Conservation (phyloP, 2,797 vertebrate species). For the Prionace glauca region DNA sequence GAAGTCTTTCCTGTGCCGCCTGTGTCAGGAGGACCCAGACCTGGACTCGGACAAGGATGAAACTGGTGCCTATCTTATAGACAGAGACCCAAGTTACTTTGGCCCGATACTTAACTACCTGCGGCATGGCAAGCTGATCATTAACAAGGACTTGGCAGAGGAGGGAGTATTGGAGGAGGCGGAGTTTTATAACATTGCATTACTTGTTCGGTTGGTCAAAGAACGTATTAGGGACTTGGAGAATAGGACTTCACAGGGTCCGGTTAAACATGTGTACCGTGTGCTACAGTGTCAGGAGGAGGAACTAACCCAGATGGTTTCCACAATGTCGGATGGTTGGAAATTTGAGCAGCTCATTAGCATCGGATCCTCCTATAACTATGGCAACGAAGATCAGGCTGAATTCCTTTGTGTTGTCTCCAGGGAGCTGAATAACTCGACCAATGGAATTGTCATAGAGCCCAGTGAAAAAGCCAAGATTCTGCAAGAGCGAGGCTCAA, state of each 20-base stretch:
- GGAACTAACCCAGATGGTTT: no score
- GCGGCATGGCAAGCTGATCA: slow-evolving; percentile 89
- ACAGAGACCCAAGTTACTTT: slow-evolving; percentile 95
- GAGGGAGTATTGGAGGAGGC: no score
- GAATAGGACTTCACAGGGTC: no score
- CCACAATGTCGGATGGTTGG: no score
- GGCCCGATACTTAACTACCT: slow-evolving; percentile 95
- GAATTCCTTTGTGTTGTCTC: slow-evolving; percentile 40
- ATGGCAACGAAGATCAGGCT: slow-evolving; percentile 38
- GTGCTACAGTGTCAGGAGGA: no score
- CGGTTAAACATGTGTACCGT: no score
- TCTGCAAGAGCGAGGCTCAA: slow-evolving; percentile 91
- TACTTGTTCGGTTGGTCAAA: no score
- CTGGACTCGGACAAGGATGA: slow-evolving; percentile 96
- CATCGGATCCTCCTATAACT: slow-evolving; percentile 37
- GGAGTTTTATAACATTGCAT: no score
- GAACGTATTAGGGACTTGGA: no score
- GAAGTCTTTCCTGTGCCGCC: slow-evolving; percentile 89
- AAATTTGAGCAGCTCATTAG: slow-evolving; percentile 39
- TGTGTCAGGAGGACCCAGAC: slow-evolving; percentile 95
- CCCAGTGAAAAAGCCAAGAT: slow-evolving; percentile 57
- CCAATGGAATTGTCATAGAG: slow-evolving; percentile 30
- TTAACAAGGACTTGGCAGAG: slow-evolving; percentile 95
- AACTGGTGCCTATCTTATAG: slow-evolving; percentile 87
- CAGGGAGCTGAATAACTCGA: slow-evolving; percentile 37